Percentiles rank a stretch among this genome's conserved stretches.
These are phyloP conservation scores for Caenorhabditis doughertyi DNA, from an alignment of 2,888 invertebrate species.

Conservation along the genomic window DNA sequence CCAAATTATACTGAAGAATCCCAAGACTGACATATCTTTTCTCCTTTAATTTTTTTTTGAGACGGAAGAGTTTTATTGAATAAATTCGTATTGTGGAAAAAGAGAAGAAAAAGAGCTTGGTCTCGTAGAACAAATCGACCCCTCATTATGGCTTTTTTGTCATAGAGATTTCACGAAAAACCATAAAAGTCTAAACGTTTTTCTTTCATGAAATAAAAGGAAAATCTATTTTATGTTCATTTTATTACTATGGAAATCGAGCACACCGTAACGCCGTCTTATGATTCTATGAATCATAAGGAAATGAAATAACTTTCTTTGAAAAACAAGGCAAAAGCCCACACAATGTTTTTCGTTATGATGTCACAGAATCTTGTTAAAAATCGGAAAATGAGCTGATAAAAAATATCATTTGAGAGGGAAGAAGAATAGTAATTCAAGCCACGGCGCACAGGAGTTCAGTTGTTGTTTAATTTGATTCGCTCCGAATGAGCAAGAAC, in stretches of 20 bases:
- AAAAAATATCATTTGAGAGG: no score
- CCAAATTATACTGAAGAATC: not conserved
- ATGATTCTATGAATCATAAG: not conserved
- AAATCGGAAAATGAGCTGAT: not conserved
- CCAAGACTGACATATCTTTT: not conserved
- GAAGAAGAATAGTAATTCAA: no score
- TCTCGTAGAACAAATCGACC: not conserved
- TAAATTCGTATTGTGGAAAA: not conserved
- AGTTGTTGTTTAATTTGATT: not conserved
- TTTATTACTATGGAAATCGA: conserved; percentile 11
- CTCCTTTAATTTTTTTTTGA: not conserved
- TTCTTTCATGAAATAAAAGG: not conserved
- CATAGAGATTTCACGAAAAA: not conserved
- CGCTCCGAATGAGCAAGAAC: not conserved
- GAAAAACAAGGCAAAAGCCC: conserved; percentile 6
- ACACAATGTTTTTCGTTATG: not conserved
- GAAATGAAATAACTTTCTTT: not conserved
- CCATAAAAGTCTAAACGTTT: conserved; percentile 21
- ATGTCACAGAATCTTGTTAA: not conserved
- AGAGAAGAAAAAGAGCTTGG: not conserved
- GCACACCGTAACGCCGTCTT: not conserved
- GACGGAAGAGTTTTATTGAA: not conserved
- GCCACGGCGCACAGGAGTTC: no score
- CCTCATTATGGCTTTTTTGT: not conserved
- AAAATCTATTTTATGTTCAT: not conserved